Base-by-base conservation (phyloP, 2,797 vertebrate species). In the Gallirallus australis region DNA sequence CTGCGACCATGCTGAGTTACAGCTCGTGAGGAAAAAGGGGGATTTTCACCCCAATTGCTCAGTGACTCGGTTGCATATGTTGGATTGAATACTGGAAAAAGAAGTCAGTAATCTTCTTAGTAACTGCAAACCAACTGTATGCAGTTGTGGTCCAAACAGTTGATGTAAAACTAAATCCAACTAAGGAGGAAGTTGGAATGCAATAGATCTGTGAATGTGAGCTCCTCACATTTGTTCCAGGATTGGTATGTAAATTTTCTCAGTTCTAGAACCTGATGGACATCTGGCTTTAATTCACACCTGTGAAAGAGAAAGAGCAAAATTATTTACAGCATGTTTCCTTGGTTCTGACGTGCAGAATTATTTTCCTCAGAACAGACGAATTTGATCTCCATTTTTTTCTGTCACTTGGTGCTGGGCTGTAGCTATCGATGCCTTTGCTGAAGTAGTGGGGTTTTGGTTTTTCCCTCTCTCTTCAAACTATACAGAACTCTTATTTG, bases 61-160 rank as follows among this genome's bases (percentile, higher is more conserved):
- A 96, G 93, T 97, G 98, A 98, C 98, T 98, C 94, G 2, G 96
- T 97, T 96, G 95, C 94, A 86, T 97, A 76, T 97, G 96, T 96
- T 94, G 98, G 97, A 98, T 97, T 97, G 90, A 96, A 93, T 96
- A 90, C 93, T 95, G 97, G 97, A 96, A 95, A 97, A 97, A 97
- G 97, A 98, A 98, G 95, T 97, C 96, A 95, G 72, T 95, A 96
- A 96, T 93, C 94, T 98, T 89, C 93, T 91, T 98, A 97, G 96
- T 97, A 97, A 93, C 96, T 96, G 87, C 96, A 96, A 91, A 88
- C 90, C 97, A 92, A 77, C 95, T 95, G 86, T 96, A 45, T 96
- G 77, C 97, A 97, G 95, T 97, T 97, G 90, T 95, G 93, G 95
- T 91, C 94, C 91, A 97, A 92, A 97, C 82, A 92, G 61, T 91